phyloP scores from a whole-genome alignment of 2,888 invertebrate species.

The Dasysyrphus tricinctus region DNA sequence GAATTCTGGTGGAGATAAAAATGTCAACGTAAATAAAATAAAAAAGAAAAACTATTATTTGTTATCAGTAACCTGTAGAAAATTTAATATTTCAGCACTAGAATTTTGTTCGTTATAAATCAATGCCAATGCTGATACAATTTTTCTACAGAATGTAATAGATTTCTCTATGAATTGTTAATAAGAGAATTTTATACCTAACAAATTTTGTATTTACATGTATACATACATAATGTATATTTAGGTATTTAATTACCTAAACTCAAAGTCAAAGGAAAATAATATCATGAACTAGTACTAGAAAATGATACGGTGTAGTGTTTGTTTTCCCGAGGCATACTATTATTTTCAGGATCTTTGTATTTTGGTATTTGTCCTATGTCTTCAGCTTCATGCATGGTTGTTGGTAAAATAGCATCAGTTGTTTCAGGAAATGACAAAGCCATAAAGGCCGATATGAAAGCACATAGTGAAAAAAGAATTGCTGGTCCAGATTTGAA shows the following conservation, averaged over 20 bases:
- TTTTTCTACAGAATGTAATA: too few relatives aligned
- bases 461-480: conserved; percentile 85
- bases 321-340: neutral
- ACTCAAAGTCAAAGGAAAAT: neutral
- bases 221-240: neutral
- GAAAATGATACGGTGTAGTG: neutral
- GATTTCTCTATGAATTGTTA: too few relatives aligned
- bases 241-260: neutral
- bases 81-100: too few relatives aligned
- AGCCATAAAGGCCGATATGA: conserved; percentile 85
- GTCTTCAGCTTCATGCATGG: conserved; percentile 85
- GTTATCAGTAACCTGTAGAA: too few relatives aligned
- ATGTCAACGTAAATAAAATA: too few relatives aligned
- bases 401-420: conserved; percentile 86
- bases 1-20: too few relatives aligned
- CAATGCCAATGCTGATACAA: too few relatives aligned
- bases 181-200: neutral
- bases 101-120: too few relatives aligned
- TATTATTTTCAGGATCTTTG: conserved; percentile 9
- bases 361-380: conserved; percentile 75
- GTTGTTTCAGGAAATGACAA: conserved; percentile 87
- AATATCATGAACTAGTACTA: neutral
- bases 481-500: conserved; percentile 85
- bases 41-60: too few relatives aligned
- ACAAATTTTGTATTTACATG: too few relatives aligned